Conservation (phyloP, 2,888 invertebrate species). For the Euzophera pinguis region DNA sequence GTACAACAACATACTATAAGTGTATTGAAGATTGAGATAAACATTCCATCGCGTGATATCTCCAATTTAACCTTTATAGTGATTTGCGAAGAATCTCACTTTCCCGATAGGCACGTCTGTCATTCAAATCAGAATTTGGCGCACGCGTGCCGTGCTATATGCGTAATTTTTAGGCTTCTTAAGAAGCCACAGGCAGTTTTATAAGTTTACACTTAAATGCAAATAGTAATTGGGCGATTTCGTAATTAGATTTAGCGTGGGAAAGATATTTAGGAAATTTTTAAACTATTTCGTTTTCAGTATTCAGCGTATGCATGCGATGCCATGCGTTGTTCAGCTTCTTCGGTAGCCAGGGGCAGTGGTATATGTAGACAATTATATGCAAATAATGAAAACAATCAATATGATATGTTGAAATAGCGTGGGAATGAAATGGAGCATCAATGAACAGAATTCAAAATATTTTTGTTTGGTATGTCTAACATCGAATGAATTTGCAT, state of each 20-base stretch:
- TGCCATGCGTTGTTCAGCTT: background rate
- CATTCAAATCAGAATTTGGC: conserved; percentile 33
- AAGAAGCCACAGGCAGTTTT: conserved; percentile 53
- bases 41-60: background rate
- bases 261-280: background rate
- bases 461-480: too few relatives aligned
- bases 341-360: background rate
- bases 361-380: background rate
- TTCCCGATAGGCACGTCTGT: conserved; percentile 52
- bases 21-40: background rate
- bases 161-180: conserved; percentile 52
- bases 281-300: background rate
- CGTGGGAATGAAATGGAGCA: too few relatives aligned
- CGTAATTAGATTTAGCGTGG: background rate
- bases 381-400: too few relatives aligned
- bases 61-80: background rate
- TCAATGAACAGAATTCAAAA: too few relatives aligned
- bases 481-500: too few relatives aligned
- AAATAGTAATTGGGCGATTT: background rate
- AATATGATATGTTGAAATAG: too few relatives aligned
- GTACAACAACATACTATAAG: too few relatives aligned
- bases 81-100: conserved; percentile 36
- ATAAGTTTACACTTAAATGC: background rate
- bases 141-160: conserved; percentile 51
- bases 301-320: background rate